phyloP scores from a whole-genome alignment of 2,888 invertebrate species.

The Oscheius sp. region DNA sequence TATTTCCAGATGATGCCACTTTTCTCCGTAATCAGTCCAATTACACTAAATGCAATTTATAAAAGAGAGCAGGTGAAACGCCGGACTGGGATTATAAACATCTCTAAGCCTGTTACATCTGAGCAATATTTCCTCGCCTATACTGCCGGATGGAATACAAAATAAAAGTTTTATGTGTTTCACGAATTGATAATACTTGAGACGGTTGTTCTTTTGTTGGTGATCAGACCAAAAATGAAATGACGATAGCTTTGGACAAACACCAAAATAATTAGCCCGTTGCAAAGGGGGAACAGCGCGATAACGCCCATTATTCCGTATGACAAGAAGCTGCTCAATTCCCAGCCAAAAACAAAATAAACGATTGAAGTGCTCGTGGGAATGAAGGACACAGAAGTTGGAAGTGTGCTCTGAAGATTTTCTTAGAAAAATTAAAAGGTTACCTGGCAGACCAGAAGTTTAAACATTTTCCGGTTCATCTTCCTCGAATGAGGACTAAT shows the following conservation, averaged over 20 bases:
- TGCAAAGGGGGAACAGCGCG: not conserved
- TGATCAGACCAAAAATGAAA: not conserved
- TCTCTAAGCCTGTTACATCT: slow-evolving; percentile 7
- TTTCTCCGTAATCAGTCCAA: slow-evolving; percentile 3
- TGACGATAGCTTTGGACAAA: not conserved
- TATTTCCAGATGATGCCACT: slow-evolving; percentile 12
- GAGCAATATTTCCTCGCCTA: slow-evolving; percentile 12
- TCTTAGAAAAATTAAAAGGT: not conserved
- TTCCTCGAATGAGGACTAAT: not conserved
- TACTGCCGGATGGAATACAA: slow-evolving; percentile 17
- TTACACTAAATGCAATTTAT: slow-evolving; percentile 16
- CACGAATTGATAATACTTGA: not conserved
- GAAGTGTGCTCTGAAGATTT: not conserved
- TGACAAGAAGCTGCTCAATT: not conserved
- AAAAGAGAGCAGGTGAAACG: not conserved
- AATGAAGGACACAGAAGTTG: not conserved
- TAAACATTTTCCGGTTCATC: not conserved
- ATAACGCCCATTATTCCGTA: not conserved
- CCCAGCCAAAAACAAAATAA: not conserved
- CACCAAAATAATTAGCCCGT: not conserved
- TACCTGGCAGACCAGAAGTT: not conserved
- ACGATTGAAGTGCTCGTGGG: not conserved
- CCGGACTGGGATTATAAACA: slow-evolving; percentile 1
- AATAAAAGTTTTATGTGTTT: not conserved
- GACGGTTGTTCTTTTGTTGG: not conserved